phyloP scores from a whole-genome alignment of 2,797 vertebrate genomes.

The Phrynocephalus vlangalii region DNA sequence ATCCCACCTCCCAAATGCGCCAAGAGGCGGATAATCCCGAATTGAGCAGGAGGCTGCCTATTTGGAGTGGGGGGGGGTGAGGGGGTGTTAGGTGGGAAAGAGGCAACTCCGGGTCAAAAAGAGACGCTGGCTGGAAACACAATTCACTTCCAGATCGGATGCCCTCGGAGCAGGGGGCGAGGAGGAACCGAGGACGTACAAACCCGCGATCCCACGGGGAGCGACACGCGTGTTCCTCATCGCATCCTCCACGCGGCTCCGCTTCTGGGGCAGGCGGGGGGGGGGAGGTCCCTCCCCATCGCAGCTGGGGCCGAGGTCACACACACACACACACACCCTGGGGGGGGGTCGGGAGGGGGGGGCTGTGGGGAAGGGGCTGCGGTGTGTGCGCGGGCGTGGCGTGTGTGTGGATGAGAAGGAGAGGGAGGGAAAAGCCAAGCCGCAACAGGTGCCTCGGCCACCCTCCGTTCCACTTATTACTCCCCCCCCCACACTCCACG shows the following conservation, averaged over 20 bases:
- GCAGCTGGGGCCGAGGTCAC: conserved; percentile 18
- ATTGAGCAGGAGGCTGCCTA: not conserved
- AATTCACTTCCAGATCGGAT: no score
- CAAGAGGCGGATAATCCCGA: not conserved
- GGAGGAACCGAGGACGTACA: not conserved
- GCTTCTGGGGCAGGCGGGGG: no score
- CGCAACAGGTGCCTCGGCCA: not conserved
- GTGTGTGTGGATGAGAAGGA: not conserved
- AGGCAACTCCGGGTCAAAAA: not conserved
- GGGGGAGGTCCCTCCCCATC: not conserved
- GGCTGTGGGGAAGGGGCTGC: no score
- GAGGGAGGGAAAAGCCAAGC: not conserved
- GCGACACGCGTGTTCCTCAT: no score
- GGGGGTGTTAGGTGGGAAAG: no score
- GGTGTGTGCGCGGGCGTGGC: no score
- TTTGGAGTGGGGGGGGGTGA: not conserved
- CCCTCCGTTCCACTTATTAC: no score
- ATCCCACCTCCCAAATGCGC: not conserved
- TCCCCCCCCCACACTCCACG: no score
- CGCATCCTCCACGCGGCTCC: no score
- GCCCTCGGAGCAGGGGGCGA: not conserved
- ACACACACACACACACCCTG: no score
- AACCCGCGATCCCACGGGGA: no score
- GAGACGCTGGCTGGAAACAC: not conserved
- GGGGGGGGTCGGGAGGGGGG: no score